Base-by-base conservation (phyloP, 2,888 invertebrate genomes). In the Ligdia adustata region DNA sequence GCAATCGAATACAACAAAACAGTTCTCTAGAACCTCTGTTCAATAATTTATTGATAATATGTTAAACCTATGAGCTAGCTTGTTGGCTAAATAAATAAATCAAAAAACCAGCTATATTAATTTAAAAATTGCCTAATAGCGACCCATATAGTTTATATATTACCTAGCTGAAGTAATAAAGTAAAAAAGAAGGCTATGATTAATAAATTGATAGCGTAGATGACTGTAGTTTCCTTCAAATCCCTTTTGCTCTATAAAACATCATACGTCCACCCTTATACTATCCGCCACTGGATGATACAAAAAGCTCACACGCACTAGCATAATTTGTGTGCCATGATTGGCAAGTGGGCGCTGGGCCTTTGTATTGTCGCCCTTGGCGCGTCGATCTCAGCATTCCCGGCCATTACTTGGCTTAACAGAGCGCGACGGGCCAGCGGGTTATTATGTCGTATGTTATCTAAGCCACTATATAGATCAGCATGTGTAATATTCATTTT, bases 331-430 rank as follows among this genome's bases (percentile, higher is more conserved):
- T 56, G 62, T 64, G 57, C 58, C 59, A n/a, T n/a, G n/a, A n/a
- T n/a, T n/a, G n/a, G n/a, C n/a, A 57, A 62, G 57, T 59, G 50
- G 40, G 48, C 48, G 50, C 42, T 50, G 60, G n/a, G 35, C 61
- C 62, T 70, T 71, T 74, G 69, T 72, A 55, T 46, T 52, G 34
- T 20, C 60, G 77, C 69, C 77, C 77, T 77, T 77, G 78, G 65
- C 48, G 49, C 53, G 65, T 66, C 69, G 63, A 77, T 74, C 67
- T 55, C 52, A 56, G 48, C 44, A 50, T 47, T 55, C 54, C 51
- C 55, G 55, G 48, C 56, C 60, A 62, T 69, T 70, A 65, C 60
- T 41, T 35, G 50, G 58, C 39, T 72, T 67, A 77, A 63, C 71
- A 75, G 72, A 74, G 68, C 76, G 65, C 50, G 55, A 62, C 66